Percentiles rank a stretch among this genome's conserved stretches.
phyloP scores from a whole-genome alignment of 2,113 vertebrate genomes.

The Gambusia holbrooki region DNA sequence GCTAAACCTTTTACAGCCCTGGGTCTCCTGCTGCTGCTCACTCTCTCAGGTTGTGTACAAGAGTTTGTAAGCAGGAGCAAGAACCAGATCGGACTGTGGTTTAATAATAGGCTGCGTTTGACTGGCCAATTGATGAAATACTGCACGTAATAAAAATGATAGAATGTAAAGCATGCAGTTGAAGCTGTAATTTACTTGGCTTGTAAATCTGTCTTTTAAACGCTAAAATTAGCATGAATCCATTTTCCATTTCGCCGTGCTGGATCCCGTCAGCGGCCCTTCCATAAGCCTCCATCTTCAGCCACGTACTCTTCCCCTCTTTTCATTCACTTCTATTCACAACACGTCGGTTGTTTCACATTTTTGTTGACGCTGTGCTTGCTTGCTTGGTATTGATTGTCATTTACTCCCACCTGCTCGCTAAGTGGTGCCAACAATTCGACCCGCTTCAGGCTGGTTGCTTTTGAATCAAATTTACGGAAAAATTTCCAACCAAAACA shows the following conservation, averaged over 20 bases:
- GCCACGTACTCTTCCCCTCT: constrained; percentile 8
- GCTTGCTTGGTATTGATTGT: constrained; percentile 58
- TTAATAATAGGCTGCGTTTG: background rate
- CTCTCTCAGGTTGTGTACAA: background rate
- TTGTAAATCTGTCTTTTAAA: constrained; percentile 4
- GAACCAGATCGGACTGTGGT: background rate
- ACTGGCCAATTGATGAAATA: background rate
- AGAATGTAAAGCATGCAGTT: background rate
- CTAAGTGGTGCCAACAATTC: constrained; percentile 40
- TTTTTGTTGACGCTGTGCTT: constrained; percentile 52
- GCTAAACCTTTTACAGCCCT: constrained; percentile 30
- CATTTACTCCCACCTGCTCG: constrained; percentile 57
- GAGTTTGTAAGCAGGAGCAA: constrained; percentile 10
- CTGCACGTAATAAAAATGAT: background rate
- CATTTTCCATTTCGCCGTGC: constrained; percentile 24
- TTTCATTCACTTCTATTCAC: constrained; percentile 50
- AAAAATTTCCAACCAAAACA: constrained; percentile 23
- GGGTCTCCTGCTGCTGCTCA: constrained; percentile 27
- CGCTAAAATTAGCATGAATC: constrained; percentile 18
- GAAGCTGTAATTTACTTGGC: background rate
- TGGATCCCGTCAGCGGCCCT: constrained; percentile 20
- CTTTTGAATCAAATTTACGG: constrained; percentile 40
- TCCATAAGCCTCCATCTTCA: constrained; percentile 13
- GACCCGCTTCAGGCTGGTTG: constrained; percentile 20
- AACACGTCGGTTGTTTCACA: constrained; percentile 28